These are phyloP conservation scores for Hucho hucho DNA, from an alignment of 2,113 vertebrate genomes.

Conservation along the genomic window DNA sequence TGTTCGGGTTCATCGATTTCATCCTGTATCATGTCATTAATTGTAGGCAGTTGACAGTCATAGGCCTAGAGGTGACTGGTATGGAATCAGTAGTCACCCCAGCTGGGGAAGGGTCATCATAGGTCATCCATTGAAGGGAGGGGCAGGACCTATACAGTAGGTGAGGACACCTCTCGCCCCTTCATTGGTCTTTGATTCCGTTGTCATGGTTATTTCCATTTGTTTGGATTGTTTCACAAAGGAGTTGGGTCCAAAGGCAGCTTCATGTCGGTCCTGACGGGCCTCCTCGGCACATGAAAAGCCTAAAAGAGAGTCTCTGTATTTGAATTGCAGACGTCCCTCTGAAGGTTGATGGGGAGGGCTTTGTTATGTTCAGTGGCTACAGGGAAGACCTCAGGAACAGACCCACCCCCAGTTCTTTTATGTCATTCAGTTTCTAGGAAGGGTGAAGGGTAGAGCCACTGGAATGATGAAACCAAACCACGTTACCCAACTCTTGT, in stretches of 20 bases:
- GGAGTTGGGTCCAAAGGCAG: conserved; percentile 38
- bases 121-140: conserved; percentile 32
- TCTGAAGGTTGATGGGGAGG: conserved; percentile 26
- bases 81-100: conserved; percentile 11
- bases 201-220: conserved; percentile 51
- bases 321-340: conserved; percentile 48
- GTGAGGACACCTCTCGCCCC: conserved; percentile 27
- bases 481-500: conserved; percentile 51
- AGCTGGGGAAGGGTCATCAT: conserved; percentile 2
- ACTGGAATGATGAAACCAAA: conserved; percentile 54
- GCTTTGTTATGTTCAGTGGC: conserved; percentile 55
- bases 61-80: not conserved
- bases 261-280: conserved; percentile 40
- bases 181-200: conserved; percentile 42
- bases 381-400: conserved; percentile 51
- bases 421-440: conserved; percentile 49
- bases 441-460: conserved; percentile 65
- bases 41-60: not conserved
- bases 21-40: not conserved
- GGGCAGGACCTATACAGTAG: conserved; percentile 27
- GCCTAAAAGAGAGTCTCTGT: conserved; percentile 41
- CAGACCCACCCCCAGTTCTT: conserved; percentile 37
- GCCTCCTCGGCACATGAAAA: conserved; percentile 50
- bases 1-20: not conserved
- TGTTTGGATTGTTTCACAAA: conserved; percentile 50